Conservation (phyloP, 2,113 vertebrate species). For the Paramormyrops kingsleyae region DNA sequence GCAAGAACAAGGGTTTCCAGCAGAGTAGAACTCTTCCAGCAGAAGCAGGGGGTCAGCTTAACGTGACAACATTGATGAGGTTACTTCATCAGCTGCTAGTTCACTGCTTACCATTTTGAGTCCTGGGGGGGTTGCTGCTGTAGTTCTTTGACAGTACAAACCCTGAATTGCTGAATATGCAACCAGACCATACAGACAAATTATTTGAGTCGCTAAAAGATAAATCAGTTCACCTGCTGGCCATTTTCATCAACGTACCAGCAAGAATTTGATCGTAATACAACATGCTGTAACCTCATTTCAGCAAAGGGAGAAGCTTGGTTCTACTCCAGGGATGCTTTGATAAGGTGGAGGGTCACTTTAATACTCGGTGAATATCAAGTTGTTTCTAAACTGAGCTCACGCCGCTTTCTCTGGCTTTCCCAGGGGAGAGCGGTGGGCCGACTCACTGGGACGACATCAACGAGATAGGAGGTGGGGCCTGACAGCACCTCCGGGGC, state of each 20-base stretch:
- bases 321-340: not conserved
- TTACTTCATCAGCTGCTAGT: not conserved
- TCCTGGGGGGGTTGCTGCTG: not conserved
- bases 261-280: not conserved
- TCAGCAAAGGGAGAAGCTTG: not conserved
- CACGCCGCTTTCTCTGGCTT: not conserved
- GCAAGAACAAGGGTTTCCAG: not conserved
- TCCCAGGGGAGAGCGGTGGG: conserved; percentile 19
- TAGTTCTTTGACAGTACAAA: conserved; percentile 2
- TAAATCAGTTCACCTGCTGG: not conserved
- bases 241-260: not conserved
- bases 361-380: not conserved
- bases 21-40: not conserved
- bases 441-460: conserved; percentile 64
- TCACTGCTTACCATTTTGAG: not conserved
- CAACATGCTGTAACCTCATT: not conserved
- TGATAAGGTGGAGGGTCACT: not conserved
- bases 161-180: not conserved
- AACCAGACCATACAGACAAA: not conserved
- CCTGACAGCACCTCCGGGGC: conserved; percentile 78
- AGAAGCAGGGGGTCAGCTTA: not conserved
- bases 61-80: not conserved
- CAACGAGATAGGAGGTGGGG: conserved; percentile 81
- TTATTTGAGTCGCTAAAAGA: not conserved
- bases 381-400: not conserved